These are phyloP conservation scores for Euphydryas editha DNA, from an alignment of 2,888 invertebrate genomes.

Conservation along the genomic window DNA sequence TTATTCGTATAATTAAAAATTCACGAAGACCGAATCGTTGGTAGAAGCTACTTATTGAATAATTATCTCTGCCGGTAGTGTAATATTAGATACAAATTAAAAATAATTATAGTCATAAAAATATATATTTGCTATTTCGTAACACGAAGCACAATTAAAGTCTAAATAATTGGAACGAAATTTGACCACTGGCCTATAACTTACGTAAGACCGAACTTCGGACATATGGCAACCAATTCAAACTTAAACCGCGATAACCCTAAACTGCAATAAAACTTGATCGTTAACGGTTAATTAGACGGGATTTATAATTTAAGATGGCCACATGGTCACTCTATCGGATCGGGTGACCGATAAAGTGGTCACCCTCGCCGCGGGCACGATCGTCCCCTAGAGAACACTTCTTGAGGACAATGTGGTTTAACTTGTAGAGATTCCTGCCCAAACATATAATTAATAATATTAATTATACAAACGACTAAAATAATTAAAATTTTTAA, in stretches of 20 bases:
- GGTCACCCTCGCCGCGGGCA: constrained; percentile 67
- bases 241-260: constrained; percentile 71
- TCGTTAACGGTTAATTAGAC: constrained; percentile 78
- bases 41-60: too few species aligned
- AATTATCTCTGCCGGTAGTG: too few species aligned
- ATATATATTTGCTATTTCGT: background rate
- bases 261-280: constrained; percentile 74
- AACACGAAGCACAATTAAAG: constrained; percentile 32
- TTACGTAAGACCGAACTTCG: constrained; percentile 55
- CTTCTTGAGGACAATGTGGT: constrained; percentile 63
- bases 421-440: constrained; percentile 21
- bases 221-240: constrained; percentile 72
- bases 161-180: constrained; percentile 41
- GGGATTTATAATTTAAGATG: constrained; percentile 32
- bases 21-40: too few species aligned
- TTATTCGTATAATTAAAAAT: too few species aligned
- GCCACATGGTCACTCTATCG: constrained; percentile 55
- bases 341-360: constrained; percentile 76
- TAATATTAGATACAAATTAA: too few species aligned
- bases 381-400: constrained; percentile 65
- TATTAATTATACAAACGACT: background rate
- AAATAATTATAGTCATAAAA: background rate
- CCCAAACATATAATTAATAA: background rate
- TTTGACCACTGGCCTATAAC: constrained; percentile 37
- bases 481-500: background rate